Percentiles rank a stretch among this genome's conserved stretches.
phyloP scores from a whole-genome alignment of 2,113 vertebrate genomes.

The Macquaria ambigua region DNA sequence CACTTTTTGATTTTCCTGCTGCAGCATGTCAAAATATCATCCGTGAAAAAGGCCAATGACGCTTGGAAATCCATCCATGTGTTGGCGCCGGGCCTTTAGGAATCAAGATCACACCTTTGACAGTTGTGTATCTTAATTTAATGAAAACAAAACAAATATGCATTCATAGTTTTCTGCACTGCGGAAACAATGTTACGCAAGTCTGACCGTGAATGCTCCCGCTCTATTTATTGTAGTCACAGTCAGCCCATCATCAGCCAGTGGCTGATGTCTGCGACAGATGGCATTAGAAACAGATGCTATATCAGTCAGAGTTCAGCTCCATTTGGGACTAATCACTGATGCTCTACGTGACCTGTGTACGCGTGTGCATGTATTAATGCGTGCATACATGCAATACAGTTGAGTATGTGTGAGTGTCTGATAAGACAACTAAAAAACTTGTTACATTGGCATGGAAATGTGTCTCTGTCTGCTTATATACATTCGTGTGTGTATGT shows the following conservation, averaged over 20 bases:
- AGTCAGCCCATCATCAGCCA: conserved; percentile 13
- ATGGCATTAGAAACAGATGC: conserved; percentile 74
- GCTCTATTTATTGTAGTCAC: conserved; percentile 13
- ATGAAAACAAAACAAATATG: conserved; percentile 6
- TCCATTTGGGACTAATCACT: conserved; percentile 71
- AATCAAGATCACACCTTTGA: not conserved
- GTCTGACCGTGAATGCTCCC: not conserved
- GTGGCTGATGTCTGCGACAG: conserved; percentile 61
- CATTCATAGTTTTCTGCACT: not conserved
- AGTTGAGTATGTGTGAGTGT: not conserved
- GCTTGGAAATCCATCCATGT: not conserved
- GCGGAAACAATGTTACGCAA: conserved; percentile 5
- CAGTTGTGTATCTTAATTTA: not conserved
- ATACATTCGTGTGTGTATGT: not conserved
- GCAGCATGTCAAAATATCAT: not conserved
- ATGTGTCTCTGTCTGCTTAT: not conserved
- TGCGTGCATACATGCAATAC: not conserved
- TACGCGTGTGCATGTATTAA: conserved; percentile 21
- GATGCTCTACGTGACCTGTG: conserved; percentile 56
- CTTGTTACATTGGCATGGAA: not conserved
- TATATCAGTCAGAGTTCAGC: conserved; percentile 60
- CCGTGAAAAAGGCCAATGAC: not conserved
- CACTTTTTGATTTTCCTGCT: not conserved
- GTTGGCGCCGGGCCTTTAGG: not conserved
- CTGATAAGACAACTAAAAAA: conserved; percentile 3